Evolutionary conservation across 2,888 invertebrate species (phyloP).

Genomic region (Agriopis aurantiaria): DNA sequence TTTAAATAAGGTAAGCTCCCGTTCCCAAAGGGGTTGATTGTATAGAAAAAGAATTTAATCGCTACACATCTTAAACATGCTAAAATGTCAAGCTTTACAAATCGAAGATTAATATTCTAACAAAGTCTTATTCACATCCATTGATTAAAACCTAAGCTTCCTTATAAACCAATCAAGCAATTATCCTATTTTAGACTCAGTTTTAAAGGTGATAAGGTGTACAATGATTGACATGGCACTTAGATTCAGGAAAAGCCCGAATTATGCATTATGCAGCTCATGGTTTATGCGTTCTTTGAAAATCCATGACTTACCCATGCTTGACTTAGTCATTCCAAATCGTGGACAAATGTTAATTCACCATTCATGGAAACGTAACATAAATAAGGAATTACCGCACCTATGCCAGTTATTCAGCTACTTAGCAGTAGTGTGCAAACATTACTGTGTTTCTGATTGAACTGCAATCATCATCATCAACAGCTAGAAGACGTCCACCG

Average conservation of each 20-base stretch:
- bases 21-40: no score
- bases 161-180: background rate
- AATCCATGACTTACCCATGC: constrained; percentile 21
- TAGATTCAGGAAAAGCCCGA: constrained; percentile 6
- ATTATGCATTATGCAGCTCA: constrained; percentile 29
- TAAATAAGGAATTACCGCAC: background rate
- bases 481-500: no score
- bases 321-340: constrained; percentile 27
- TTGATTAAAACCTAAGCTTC: constrained; percentile 5
- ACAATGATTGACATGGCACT: background rate
- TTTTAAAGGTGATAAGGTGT: background rate
- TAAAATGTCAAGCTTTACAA: no score
- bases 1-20: no score
- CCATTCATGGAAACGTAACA: constrained; percentile 16
- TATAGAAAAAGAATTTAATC: no score
- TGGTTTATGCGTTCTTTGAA: constrained; percentile 17
- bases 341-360: constrained; percentile 1
- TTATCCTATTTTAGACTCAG: background rate
- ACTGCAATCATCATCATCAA: background rate
- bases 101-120: background rate
- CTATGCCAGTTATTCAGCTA: background rate
- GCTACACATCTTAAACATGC: no score
- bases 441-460: no score
- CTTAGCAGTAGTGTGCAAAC: no score
- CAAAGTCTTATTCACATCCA: background rate